Percentiles rank a stretch among this genome's conserved stretches.
These are phyloP conservation scores for Blennius ocellaris DNA, from an alignment of 2,113 vertebrate species.

Conservation along the genomic window DNA sequence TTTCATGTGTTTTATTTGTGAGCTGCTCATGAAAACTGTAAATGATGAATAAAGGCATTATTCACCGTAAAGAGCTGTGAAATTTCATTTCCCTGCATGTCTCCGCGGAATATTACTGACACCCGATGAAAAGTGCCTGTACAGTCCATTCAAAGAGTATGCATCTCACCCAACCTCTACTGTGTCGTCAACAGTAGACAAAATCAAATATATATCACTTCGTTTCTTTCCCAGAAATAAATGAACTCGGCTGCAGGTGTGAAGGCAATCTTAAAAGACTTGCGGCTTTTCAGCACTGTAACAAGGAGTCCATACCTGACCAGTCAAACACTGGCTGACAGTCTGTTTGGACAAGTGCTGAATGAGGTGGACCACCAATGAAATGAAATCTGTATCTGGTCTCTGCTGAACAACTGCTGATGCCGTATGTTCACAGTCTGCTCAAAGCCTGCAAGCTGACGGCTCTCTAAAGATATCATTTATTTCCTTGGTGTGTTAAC, in stretches of 20 bases:
- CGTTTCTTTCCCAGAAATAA: neutral
- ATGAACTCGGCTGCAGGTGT: neutral
- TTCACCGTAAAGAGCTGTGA: neutral
- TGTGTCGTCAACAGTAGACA: neutral
- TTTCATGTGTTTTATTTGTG: neutral
- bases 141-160: slow-evolving; percentile 15
- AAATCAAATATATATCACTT: slow-evolving; percentile 2
- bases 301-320: neutral
- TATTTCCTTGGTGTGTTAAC: neutral
- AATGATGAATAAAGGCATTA: neutral
- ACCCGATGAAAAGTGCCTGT: slow-evolving; percentile 1
- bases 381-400: neutral
- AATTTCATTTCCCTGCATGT: slow-evolving; percentile 1
- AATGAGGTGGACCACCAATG: neutral
- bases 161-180: neutral
- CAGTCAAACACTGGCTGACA: neutral
- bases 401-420: neutral
- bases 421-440: neutral
- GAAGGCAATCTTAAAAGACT: neutral
- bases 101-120: neutral
- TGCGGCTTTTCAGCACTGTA: neutral
- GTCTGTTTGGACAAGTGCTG: slow-evolving; percentile 2
- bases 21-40: neutral
- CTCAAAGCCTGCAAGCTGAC: slow-evolving; percentile 4
- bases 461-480: neutral